phyloP scores from a whole-genome alignment of 1,140 invertebrate species.

The Nephila pilipes region DNA sequence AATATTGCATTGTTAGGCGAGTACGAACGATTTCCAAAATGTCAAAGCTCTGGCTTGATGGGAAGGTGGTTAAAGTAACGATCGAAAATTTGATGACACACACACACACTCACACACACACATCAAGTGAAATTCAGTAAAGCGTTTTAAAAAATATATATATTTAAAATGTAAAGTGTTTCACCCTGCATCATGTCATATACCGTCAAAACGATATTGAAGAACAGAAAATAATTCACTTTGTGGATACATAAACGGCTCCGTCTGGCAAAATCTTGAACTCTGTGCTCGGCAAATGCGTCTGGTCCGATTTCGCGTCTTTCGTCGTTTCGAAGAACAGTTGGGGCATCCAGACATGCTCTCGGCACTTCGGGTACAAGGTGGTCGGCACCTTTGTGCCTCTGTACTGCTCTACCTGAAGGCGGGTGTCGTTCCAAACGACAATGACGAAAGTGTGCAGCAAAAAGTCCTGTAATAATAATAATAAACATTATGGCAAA shows the following conservation, averaged over 20 bases:
- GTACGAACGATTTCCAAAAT: too few relatives aligned
- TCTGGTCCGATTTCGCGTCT: background rate
- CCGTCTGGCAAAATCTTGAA: background rate
- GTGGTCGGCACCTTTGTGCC: background rate
- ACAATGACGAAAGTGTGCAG: background rate
- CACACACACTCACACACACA: too few relatives aligned
- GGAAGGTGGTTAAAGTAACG: too few relatives aligned
- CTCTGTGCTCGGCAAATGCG: background rate
- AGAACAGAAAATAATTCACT: background rate
- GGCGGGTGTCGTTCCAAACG: background rate
- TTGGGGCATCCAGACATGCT: background rate
- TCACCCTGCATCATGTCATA: too few relatives aligned
- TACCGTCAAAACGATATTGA: too few relatives aligned
- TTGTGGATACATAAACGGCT: background rate
- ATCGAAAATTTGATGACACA: too few relatives aligned
- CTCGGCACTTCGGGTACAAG: background rate
- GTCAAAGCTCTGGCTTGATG: too few relatives aligned
- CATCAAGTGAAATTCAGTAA: too few relatives aligned
- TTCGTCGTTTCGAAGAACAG: background rate
- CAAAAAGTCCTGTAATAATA: background rate
- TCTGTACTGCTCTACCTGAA: background rate
- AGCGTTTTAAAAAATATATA: too few relatives aligned
- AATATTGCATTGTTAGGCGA: too few relatives aligned
- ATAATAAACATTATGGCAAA: too few relatives aligned
- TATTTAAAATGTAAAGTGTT: too few relatives aligned